These are phyloP conservation scores for Tamandua tetradactyla DNA, from an alignment of 2,797 vertebrate species.

Conservation along the genomic window DNA sequence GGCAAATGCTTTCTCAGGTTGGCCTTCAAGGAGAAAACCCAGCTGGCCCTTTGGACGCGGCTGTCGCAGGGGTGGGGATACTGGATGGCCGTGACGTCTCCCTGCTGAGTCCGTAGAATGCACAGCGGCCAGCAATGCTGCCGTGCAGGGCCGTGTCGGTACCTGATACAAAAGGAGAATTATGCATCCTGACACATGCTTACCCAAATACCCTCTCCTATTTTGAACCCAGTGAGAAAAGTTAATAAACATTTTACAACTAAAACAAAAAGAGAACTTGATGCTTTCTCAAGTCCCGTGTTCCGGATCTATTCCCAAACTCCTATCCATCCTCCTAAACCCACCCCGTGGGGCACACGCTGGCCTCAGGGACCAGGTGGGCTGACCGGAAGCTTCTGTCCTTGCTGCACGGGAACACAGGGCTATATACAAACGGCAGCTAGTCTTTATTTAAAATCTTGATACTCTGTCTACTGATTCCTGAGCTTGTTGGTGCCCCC, in stretches of 20 bases:
- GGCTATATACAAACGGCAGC: neutral
- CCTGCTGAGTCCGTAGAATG: neutral
- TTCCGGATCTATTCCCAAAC: neutral
- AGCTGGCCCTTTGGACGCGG: neutral
- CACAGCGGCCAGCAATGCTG: neutral
- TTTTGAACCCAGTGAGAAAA: neutral
- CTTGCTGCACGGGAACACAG: accelerated
- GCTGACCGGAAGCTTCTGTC: neutral
- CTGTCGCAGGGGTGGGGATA: too few species aligned
- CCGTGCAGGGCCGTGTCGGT: accelerated
- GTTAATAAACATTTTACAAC: neutral
- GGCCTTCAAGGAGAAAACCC: neutral
- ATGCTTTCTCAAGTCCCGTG: too few species aligned
- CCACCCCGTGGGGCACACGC: neutral
- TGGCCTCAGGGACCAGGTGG: neutral
- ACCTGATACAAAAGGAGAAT: neutral
- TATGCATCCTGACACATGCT: accelerated
- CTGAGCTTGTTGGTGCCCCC: neutral
- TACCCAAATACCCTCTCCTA: neutral
- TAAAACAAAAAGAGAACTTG: neutral
- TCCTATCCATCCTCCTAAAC: neutral
- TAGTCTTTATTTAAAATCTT: neutral
- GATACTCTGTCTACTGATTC: neutral
- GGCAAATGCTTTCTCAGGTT: neutral
- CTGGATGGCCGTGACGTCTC: neutral